These are phyloP conservation scores for Porites lutea DNA, from an alignment of 64 coral and sea anemone genomes.

Conservation along the genomic window DNA sequence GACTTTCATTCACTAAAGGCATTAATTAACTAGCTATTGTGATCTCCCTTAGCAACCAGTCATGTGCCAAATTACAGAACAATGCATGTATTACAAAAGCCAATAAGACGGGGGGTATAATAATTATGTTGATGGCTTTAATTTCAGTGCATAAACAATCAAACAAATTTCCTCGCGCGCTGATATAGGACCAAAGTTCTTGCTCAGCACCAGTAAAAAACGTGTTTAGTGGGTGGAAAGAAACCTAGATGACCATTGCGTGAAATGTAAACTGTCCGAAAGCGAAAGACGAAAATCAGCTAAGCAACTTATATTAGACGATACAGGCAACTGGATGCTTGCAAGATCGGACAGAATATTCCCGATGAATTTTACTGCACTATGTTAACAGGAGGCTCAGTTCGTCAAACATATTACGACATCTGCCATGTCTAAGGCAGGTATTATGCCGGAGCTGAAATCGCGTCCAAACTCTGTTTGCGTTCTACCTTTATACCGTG, in stretches of 20 bases:
- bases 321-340: too few species aligned
- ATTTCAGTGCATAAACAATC: slow-evolving; percentile 29
- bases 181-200: neutral
- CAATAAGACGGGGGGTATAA: neutral
- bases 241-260: too few species aligned
- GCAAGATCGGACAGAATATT: neutral
- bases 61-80: slow-evolving; percentile 35
- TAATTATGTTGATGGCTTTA: neutral
- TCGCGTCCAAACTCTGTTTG: slow-evolving; percentile 8
- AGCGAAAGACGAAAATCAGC: too few species aligned
- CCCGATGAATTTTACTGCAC: neutral
- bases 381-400: neutral
- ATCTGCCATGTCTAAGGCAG: neutral
- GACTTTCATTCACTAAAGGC: neutral
- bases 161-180: neutral
- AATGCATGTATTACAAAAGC: neutral
- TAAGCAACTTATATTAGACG: too few species aligned
- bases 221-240: too few species aligned
- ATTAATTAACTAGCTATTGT: neutral
- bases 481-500: neutral
- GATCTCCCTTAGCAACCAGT: slow-evolving; percentile 20
- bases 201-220: too few species aligned
- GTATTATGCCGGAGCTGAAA: neutral
- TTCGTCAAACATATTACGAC: neutral
- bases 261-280: too few species aligned